Base-by-base conservation (phyloP, 2,797 vertebrate species). In the Trachops cirrhosus region DNA sequence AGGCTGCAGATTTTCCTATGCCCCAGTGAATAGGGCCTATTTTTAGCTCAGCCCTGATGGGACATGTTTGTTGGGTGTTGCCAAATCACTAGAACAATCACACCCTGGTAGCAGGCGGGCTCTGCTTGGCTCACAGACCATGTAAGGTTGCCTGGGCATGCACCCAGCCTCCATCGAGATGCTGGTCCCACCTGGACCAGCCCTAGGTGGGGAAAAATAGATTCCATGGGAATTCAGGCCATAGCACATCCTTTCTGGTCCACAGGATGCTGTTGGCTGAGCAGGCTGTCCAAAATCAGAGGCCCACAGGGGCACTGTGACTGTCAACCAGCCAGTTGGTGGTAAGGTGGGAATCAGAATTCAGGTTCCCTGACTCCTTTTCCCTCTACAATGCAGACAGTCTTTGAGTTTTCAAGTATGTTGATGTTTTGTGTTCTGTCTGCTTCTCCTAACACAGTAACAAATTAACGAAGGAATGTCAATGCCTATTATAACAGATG, bases 11-110 rank as follows among this genome's bases (percentile, higher is more conserved):
- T 80, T 94, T 91, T 97, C 93, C 94, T 86, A 77, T 92, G 93
- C 82, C 73, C 37, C 59, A 91, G 54, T 79, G 84, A 91, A 79
- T 62, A 44, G 75, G 26, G 84, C 91, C 92, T 98, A 98, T 98
- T 98, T 97, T 97, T 98, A 98, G 90, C 41, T 96, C 21, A 83
- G 82, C 86, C 95, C 84, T 97, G 97, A 98, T 93, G 80, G 95
- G 93, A 97, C 97, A 96, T 21, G 96, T 97, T 97, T 86, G 50
- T 57, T 12, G 24, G 75, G 87, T 88, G 57, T 68, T 98, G 96
- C 97, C 97, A 97, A 97, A 93, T 97, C 95, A 91, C 62, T 88
- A 94, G 93, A 95, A 96, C 95, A 94, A 97, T 97, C 97, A 97
- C 88, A 96, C 83, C 89, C 94, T 52, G 86, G 93, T 90, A 97